Evolutionary conservation across 1,140 invertebrate species (phyloP), one percentile per base, ranked within the genome.

Genomic region (Drosophila dunni): DNA sequence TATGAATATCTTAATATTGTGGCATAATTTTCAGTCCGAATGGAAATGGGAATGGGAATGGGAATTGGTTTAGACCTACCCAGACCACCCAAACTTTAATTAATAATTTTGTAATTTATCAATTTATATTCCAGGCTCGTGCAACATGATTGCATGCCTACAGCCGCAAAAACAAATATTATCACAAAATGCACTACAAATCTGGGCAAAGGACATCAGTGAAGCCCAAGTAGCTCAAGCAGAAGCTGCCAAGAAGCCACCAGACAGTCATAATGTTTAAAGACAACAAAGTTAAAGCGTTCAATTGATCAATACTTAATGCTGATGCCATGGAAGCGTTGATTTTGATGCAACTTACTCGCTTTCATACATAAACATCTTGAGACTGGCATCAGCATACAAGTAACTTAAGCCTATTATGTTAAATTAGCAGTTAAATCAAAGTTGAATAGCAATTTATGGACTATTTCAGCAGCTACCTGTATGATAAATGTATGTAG

Each of bases 1-100:
- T 89, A 89, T 89, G 88, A 89, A 89, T 89, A 85, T 82, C 82
- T 80, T 85, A 84, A 89, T 90, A 84, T 89, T 88, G 68, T 53
- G 70, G 65, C 78, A 75, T 89, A 81, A 89, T 89, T 84, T 79
- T 57, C 15, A 34, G 24, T 42, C 40, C 11, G n/a, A 5, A 11
- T 51, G 33, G 40, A 8, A 9, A 40, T 13, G 2, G 53, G 36
- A 24, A 24, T 29, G 24, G 24, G 24, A 29, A 29, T 29, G 24
- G 40, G 15, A 10, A 40, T 34, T 8, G 53, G 36, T 10, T 15
- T 38, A 4, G 15, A 42, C 15, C 60, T 46, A 34, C 44, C 42
- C 29, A 33, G 46, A 6, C 24, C 24, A 29, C 24, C 24, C 13
- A 36, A 60, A 69, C 81, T 76, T 84, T 90, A 89, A 90, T 89